These are phyloP conservation scores for Bombus huntii DNA, from an alignment of 1,140 invertebrate species.

Conservation along the genomic window DNA sequence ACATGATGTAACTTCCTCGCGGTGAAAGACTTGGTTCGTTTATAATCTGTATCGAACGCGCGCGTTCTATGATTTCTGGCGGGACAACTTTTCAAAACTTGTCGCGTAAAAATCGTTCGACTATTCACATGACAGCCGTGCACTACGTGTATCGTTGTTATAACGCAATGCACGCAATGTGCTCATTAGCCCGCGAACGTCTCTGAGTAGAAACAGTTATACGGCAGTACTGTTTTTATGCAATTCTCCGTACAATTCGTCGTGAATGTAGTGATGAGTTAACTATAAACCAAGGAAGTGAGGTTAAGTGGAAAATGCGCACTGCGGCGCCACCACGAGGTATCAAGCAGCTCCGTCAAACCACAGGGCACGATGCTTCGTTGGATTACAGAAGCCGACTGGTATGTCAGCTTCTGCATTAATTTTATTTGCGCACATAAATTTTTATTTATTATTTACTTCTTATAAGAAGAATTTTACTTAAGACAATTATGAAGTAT, in stretches of 20 bases:
- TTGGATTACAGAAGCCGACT: constrained; percentile 75
- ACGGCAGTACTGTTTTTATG: not conserved
- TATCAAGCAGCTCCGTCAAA: constrained; percentile 68
- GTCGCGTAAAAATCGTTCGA: not conserved
- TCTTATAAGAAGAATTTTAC: not conserved
- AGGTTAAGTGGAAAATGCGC: constrained; percentile 67
- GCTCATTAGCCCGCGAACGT: not conserved
- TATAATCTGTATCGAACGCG: constrained; percentile 18
- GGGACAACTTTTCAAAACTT: constrained; percentile 21
- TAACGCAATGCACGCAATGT: not conserved
- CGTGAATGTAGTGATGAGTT: constrained; percentile 6
- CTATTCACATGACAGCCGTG: not conserved
- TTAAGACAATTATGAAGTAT: not conserved
- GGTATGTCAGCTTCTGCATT: constrained; percentile 56
- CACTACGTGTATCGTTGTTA: not conserved
- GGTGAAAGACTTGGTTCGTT: constrained; percentile 27
- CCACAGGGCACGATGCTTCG: constrained; percentile 54
- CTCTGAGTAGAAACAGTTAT: not conserved
- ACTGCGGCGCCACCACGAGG: constrained; percentile 68
- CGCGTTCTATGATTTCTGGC: not conserved
- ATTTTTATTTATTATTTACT: not conserved
- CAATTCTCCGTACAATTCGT: not conserved
- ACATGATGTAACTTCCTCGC: constrained; percentile 33
- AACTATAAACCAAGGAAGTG: not conserved
- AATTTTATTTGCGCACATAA: not conserved